phyloP scores from a whole-genome alignment of 1,140 invertebrate genomes.

The Drosophila lacertosa region DNA sequence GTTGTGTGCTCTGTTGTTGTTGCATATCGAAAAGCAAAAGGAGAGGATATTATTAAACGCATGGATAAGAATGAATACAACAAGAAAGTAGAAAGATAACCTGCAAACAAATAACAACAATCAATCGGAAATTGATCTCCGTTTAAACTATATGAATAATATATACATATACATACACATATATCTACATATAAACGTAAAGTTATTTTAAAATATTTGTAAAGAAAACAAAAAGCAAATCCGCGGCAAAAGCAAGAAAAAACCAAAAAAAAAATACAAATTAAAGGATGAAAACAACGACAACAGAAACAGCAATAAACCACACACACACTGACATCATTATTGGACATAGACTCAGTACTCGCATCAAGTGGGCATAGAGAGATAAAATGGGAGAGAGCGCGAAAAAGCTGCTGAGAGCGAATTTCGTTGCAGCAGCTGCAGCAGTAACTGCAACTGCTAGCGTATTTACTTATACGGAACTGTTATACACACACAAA shows the following conservation, averaged over 20 bases:
- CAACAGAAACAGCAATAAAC: constrained; percentile 29
- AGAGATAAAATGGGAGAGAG: background rate
- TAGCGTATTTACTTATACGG: constrained; percentile 59
- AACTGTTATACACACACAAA: constrained; percentile 61
- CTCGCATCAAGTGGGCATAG: background rate
- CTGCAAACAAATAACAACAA: constrained; percentile 44
- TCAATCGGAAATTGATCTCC: constrained; percentile 75
- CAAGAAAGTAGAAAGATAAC: background rate
- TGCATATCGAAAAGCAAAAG: background rate
- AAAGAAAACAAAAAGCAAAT: constrained; percentile 39
- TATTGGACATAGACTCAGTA: constrained; percentile 1
- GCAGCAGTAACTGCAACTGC: constrained; percentile 31
- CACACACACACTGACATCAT: constrained; percentile 11
- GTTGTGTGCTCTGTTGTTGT: constrained; percentile 24
- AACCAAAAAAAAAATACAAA: too few species aligned
- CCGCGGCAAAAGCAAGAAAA: constrained; percentile 11
- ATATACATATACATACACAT: constrained; percentile 54
- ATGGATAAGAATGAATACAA: background rate
- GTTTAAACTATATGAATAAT: constrained; percentile 72
- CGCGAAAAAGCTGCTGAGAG: constrained; percentile 17
- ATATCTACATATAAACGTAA: constrained; percentile 60
- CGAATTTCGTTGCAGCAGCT: constrained; percentile 4
- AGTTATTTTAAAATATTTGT: constrained; percentile 74
- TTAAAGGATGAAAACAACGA: constrained; percentile 19
- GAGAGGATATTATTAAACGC: background rate